A percentile compares a stretch with the other conserved stretches of the same genome.
Conservation (phyloP, 2,888 invertebrate species). For the Leptothorax acervorum region DNA sequence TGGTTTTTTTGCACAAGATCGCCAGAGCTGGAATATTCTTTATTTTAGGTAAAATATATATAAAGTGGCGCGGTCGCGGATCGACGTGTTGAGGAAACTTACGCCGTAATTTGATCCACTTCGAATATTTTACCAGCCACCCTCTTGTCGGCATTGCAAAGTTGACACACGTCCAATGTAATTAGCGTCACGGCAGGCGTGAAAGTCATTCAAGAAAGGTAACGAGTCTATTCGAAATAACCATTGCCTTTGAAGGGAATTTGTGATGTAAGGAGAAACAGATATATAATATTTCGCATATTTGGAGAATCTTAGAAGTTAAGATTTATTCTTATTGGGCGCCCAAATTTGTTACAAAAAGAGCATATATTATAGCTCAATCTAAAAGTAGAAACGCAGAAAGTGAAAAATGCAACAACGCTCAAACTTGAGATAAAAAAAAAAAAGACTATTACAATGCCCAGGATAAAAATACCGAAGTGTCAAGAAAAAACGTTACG, state of each 20-base stretch:
- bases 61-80: background rate
- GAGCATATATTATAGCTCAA: background rate
- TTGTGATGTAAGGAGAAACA: too few species aligned
- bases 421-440: background rate
- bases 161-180: slow-evolving; percentile 34
- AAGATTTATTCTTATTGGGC: too few species aligned
- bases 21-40: slow-evolving; percentile 6
- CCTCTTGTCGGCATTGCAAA: slow-evolving; percentile 24
- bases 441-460: background rate
- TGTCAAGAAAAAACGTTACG: background rate
- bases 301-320: too few species aligned
- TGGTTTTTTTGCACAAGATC: background rate
- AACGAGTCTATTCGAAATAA: background rate
- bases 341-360: too few species aligned
- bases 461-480: slow-evolving; percentile 18
- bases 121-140: slow-evolving; percentile 1
- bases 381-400: background rate
- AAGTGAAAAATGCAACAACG: background rate
- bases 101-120: slow-evolving; percentile 36
- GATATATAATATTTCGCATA: too few species aligned
- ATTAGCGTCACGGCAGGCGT: slow-evolving; percentile 29
- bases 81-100: slow-evolving; percentile 11
- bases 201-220: slow-evolving; percentile 11
- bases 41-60: slow-evolving; percentile 16
- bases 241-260: background rate